These are phyloP conservation scores for Scaptomyza polygonia DNA, from an alignment of 2,888 invertebrate genomes.

Conservation along the genomic window DNA sequence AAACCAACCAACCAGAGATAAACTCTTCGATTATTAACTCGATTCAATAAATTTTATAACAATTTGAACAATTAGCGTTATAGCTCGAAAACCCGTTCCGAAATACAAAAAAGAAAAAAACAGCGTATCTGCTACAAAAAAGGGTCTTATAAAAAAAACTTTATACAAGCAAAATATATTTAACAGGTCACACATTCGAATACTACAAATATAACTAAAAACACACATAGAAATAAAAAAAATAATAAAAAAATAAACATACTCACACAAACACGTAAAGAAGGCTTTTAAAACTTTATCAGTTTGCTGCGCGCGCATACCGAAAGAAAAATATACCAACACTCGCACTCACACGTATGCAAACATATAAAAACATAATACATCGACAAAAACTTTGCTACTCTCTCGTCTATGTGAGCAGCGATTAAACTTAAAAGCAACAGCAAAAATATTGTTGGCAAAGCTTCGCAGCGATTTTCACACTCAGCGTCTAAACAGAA, in stretches of 20 bases:
- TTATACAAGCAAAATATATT: slow-evolving; percentile 24
- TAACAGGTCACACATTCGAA: slow-evolving; percentile 11
- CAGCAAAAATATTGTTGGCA: slow-evolving; percentile 42
- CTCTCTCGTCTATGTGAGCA: slow-evolving; percentile 43
- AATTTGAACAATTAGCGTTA: slow-evolving; percentile 63
- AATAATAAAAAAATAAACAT: slow-evolving; percentile 1
- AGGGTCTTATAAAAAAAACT: slow-evolving; percentile 44
- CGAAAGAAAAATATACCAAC: slow-evolving; percentile 18
- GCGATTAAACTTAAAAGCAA: slow-evolving; percentile 60
- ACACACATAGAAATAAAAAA: slow-evolving; percentile 1
- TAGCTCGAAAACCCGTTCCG: slow-evolving; percentile 49
- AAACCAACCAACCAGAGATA: slow-evolving; percentile 20
- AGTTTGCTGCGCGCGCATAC: slow-evolving; percentile 39
- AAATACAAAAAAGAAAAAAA: slow-evolving; percentile 22
- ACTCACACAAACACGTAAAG: slow-evolving; percentile 23
- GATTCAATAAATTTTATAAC: slow-evolving; percentile 46
- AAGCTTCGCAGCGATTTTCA: slow-evolving; percentile 61
- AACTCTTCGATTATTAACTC: slow-evolving; percentile 50
- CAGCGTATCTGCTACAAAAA: slow-evolving; percentile 25
- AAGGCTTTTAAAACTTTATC: slow-evolving; percentile 63
- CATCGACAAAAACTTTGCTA: slow-evolving; percentile 25
- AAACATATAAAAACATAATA: too few relatives aligned
- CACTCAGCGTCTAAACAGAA: slow-evolving; percentile 59
- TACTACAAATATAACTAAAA: slow-evolving; percentile 28
- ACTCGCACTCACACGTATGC: slow-evolving; percentile 9